phyloP scores from a whole-genome alignment of 2,888 invertebrate species.

The Ophraella communa region DNA sequence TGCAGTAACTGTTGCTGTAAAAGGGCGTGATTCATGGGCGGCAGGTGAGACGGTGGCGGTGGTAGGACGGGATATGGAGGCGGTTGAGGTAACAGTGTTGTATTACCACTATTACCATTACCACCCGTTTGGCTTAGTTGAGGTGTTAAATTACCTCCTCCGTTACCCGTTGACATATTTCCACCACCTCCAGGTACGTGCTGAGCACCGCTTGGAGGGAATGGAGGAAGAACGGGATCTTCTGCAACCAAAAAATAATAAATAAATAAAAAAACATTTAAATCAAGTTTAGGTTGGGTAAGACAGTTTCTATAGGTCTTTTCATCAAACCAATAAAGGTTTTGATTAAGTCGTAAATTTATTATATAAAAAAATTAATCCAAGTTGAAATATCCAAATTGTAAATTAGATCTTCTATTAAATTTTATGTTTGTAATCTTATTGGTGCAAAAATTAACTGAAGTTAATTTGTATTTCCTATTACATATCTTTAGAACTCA shows the following conservation, averaged over 20 bases:
- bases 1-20: conserved; percentile 67
- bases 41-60: conserved; percentile 51
- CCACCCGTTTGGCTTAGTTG: conserved; percentile 14
- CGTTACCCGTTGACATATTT: conserved; percentile 41
- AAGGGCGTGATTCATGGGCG: conserved; percentile 55
- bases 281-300: not conserved
- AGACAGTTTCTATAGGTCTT: too few relatives aligned
- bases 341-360: too few relatives aligned
- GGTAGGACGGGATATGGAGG: conserved; percentile 57
- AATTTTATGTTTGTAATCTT: too few relatives aligned
- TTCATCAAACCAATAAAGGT: too few relatives aligned
- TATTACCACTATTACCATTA: too few relatives aligned
- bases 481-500: too few relatives aligned
- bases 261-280: not conserved
- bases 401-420: too few relatives aligned
- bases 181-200: conserved; percentile 30
- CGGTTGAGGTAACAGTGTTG: conserved; percentile 42
- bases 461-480: too few relatives aligned
- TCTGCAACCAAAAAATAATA: conserved; percentile 40
- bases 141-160: conserved; percentile 31
- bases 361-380: too few relatives aligned
- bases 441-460: too few relatives aligned
- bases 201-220: conserved; percentile 49
- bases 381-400: too few relatives aligned
- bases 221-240: conserved; percentile 60